phyloP scores from a whole-genome alignment of 1,140 invertebrate genomes.

The Muscidifurax raptorellus region DNA sequence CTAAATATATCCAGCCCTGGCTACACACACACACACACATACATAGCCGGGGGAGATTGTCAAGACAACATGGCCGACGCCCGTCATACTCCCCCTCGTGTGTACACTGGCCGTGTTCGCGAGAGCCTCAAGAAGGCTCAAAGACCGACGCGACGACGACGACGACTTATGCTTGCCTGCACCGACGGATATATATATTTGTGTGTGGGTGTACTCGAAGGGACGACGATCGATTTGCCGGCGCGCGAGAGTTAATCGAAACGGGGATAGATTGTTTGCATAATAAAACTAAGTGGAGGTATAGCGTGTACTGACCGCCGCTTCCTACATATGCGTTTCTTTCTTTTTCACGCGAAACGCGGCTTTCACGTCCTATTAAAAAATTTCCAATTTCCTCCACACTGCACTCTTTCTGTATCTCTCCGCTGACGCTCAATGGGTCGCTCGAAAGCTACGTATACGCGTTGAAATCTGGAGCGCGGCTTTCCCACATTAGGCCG shows the following conservation, averaged over 20 bases:
- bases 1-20: constrained; percentile 76
- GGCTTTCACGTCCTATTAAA: neutral
- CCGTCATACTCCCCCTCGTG: constrained; percentile 70
- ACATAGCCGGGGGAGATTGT: constrained; percentile 69
- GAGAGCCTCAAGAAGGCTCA: constrained; percentile 64
- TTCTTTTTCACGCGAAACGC: neutral
- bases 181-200: neutral
- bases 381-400: neutral
- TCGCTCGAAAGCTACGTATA: neutral
- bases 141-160: constrained; percentile 58
- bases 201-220: neutral
- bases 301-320: neutral
- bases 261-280: neutral
- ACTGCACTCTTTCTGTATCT: neutral
- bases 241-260: neutral
- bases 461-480: constrained; percentile 5
- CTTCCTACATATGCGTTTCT: neutral
- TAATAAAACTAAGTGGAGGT: neutral
- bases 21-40: constrained; percentile 63
- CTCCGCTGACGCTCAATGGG: neutral
- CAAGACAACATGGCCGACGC: constrained; percentile 77
- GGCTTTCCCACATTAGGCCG: constrained; percentile 18
- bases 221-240: neutral
- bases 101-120: constrained; percentile 71
- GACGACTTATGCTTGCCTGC: constrained; percentile 40